Conservation (phyloP, 2,113 vertebrate genomes). For the Danionella cerebrum region DNA sequence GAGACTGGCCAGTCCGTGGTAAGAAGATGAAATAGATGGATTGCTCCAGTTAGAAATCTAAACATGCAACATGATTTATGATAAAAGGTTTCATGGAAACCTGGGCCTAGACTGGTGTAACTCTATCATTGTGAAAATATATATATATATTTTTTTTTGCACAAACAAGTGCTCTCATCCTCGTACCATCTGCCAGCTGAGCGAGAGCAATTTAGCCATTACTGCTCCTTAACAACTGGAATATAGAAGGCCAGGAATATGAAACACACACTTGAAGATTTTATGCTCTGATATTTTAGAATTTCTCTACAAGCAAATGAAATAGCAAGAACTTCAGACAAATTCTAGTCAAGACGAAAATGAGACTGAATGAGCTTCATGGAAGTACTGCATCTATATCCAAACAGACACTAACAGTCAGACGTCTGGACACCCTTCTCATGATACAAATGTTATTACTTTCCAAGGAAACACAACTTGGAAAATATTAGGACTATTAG, state of each 20-base stretch:
- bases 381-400: not conserved
- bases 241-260: not conserved
- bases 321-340: not conserved
- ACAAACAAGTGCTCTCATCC: not conserved
- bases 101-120: not conserved
- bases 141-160: not conserved
- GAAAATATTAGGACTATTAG: too few species aligned
- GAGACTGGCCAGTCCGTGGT: not conserved
- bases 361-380: not conserved
- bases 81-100: constrained; percentile 2
- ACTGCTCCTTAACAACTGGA: not conserved
- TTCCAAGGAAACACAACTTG: too few species aligned
- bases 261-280: not conserved
- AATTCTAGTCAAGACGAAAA: not conserved
- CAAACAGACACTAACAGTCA: too few species aligned
- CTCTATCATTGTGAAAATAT: constrained; percentile 6
- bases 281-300: not conserved
- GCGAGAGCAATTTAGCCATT: not conserved
- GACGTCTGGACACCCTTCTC: too few species aligned
- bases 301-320: too few species aligned
- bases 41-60: constrained; percentile 14
- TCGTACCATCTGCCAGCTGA: not conserved
- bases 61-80: constrained; percentile 16
- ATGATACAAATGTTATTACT: too few species aligned
- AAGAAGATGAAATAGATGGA: constrained; percentile 14